Evolutionary conservation across 1,140 invertebrate species (phyloP).

Genomic region (Scaptomyza montana): DNA sequence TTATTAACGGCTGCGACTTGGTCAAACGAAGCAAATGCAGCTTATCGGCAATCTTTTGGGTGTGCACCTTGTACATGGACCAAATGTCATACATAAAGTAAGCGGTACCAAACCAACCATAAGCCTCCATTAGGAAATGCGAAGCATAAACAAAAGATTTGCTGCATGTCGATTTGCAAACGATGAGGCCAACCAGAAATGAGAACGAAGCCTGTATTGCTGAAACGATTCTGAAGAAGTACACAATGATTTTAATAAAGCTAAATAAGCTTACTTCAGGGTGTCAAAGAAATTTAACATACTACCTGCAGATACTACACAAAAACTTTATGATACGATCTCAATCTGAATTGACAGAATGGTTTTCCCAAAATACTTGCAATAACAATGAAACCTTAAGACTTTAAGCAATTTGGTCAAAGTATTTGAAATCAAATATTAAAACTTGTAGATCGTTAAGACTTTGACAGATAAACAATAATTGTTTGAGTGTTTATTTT

Average conservation of each 20-base stretch:
- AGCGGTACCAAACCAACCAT: constrained; percentile 90
- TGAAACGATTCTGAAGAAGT: constrained; percentile 86
- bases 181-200: constrained; percentile 87
- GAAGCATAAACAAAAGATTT: constrained; percentile 87
- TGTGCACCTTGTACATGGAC: constrained; percentile 88
- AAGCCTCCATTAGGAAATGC: constrained; percentile 89
- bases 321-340: too few relatives aligned
- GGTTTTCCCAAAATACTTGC: too few relatives aligned
- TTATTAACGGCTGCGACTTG: constrained; percentile 39
- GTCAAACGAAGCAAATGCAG: constrained; percentile 73
- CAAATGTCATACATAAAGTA: constrained; percentile 91
- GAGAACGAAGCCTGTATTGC: constrained; percentile 88
- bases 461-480: not conserved
- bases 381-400: too few relatives aligned
- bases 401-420: too few relatives aligned
- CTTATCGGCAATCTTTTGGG: constrained; percentile 82
- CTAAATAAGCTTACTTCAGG: too few relatives aligned
- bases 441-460: too few relatives aligned
- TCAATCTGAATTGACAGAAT: too few relatives aligned
- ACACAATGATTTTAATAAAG: too few relatives aligned
- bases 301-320: too few relatives aligned
- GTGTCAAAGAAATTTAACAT: too few relatives aligned
- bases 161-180: constrained; percentile 87
- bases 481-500: not conserved
- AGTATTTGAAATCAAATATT: too few relatives aligned